phyloP scores from a whole-genome alignment of 2,113 vertebrate species.

The Chloropsis cyanopogon region DNA sequence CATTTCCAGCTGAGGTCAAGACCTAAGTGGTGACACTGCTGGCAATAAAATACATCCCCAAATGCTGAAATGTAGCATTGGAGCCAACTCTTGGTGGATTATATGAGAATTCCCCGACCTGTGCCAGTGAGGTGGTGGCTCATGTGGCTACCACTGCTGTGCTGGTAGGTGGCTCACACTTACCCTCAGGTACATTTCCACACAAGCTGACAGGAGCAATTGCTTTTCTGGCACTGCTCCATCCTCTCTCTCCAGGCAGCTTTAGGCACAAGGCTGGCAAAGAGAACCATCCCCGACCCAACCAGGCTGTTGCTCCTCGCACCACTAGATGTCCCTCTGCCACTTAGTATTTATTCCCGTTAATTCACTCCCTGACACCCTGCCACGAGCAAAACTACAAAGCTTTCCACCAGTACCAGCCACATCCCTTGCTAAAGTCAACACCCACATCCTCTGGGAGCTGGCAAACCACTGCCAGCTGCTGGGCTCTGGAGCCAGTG shows the following conservation, averaged over 20 bases:
- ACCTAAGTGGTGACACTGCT: not conserved
- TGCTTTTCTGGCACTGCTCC: not conserved
- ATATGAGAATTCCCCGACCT: not conserved
- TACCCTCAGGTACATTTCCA: not conserved
- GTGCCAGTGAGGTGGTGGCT: not conserved
- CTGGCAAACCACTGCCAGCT: not conserved
- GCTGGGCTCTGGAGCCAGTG: accelerated
- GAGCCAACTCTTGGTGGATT: not conserved
- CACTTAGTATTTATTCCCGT: not conserved
- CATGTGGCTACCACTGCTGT: accelerated
- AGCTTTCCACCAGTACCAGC: not conserved
- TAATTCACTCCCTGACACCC: not conserved
- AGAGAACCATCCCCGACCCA: not conserved
- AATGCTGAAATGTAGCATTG: not conserved
- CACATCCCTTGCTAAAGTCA: not conserved
- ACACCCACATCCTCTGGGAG: accelerated
- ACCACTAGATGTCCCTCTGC: slow-evolving; percentile 52
- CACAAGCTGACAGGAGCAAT: not conserved
- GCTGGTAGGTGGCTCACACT: not conserved
- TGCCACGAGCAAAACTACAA: not conserved
- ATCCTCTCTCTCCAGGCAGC: not conserved
- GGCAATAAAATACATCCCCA: not conserved
- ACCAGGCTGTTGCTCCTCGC: accelerated
- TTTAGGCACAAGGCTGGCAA: not conserved
- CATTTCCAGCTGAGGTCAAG: not conserved